These are phyloP conservation scores for Parotocinclus haroldoi DNA, from an alignment of 2,797 vertebrate genomes.

Conservation along the genomic window DNA sequence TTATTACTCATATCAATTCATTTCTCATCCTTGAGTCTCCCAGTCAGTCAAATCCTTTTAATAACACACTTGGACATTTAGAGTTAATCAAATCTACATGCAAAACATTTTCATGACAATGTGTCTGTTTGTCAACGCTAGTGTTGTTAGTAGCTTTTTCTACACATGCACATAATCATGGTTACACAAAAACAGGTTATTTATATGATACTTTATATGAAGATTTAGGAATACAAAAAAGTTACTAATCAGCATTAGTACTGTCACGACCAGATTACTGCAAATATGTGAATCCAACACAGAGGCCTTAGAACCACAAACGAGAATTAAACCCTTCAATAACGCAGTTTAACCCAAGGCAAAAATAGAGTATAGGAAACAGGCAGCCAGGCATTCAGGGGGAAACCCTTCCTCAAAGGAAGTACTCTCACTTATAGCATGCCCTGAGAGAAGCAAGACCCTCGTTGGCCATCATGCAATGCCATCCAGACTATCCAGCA, in stretches of 20 bases:
- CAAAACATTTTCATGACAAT: slow-evolving; percentile 4
- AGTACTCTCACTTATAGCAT: slow-evolving; percentile 70
- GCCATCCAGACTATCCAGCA: slow-evolving; percentile 63
- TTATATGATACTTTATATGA: slow-evolving; percentile 2
- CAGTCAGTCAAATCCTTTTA: neutral
- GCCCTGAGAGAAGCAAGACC: slow-evolving; percentile 65
- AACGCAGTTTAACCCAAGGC: slow-evolving; percentile 72
- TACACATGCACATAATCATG: slow-evolving; percentile 72
- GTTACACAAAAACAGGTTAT: slow-evolving; percentile 25
- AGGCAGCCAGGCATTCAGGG: slow-evolving; percentile 69
- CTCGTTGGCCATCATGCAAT: slow-evolving; percentile 71
- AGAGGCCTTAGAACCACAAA: slow-evolving; percentile 7
- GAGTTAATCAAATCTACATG: slow-evolving; percentile 14
- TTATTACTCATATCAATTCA: neutral
- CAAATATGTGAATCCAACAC: slow-evolving; percentile 22
- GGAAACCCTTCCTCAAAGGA: slow-evolving; percentile 51
- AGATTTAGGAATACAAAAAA: slow-evolving; percentile 9
- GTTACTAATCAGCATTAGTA: slow-evolving; percentile 25
- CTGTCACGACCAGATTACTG: slow-evolving; percentile 25
- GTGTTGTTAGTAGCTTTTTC: slow-evolving; percentile 31
- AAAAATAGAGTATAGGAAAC: slow-evolving; percentile 57
- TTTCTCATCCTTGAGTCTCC: neutral
- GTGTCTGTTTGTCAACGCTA: slow-evolving; percentile 3
- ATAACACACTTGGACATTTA: neutral
- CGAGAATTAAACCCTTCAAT: slow-evolving; percentile 42